Evolutionary conservation across 1,140 invertebrate species (phyloP), one percentile per base, ranked within the genome.

Genomic region (Drosophila seguyi): DNA sequence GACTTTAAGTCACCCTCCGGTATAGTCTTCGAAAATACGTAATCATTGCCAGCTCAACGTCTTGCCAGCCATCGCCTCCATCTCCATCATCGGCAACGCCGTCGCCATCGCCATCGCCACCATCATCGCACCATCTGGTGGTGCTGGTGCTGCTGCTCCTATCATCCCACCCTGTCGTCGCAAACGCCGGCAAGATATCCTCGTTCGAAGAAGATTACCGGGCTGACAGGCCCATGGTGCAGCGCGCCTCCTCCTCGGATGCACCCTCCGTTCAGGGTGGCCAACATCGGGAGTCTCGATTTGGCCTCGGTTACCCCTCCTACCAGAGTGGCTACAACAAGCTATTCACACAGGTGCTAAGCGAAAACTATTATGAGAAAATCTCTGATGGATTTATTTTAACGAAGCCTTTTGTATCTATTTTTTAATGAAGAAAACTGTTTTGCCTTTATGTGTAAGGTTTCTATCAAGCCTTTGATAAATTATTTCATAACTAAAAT

Each of bases 281-380:
- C 84, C 86, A 90, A 61, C 84, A 88, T 87, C 91, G 92, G 79
- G 92, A 93, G 60, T 92, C 92, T 91, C 91, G 92, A 81, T 92
- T 93, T 92, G 92, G 91, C 77, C 90, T 93, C 76, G 96, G 96
- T 92, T 97, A 97, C 94, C 96, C 95, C 93, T 94, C 94, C 92
- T 96, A 96, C 93, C 95, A 95, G 92, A 95, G 95, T 94, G 96
- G 96, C 94, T 97, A 97, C 94, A 97, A 97, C 94, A 97, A 97
- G 94, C 95, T 97, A 90, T 97, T 97, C 93, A 97, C 96, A 75
- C 97, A 97, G 96, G 96, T 97, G 84, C 73, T 45, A 16, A 53
- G 18, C 20, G 16, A 48, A 50, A 25, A 27, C 22, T 1, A 52
- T 31, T 50, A 16, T 1, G 13, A 11, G 8, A 10, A 20, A 0